Base-by-base conservation (phyloP, 2,888 invertebrate genomes). In the Torymus tubicola region DNA sequence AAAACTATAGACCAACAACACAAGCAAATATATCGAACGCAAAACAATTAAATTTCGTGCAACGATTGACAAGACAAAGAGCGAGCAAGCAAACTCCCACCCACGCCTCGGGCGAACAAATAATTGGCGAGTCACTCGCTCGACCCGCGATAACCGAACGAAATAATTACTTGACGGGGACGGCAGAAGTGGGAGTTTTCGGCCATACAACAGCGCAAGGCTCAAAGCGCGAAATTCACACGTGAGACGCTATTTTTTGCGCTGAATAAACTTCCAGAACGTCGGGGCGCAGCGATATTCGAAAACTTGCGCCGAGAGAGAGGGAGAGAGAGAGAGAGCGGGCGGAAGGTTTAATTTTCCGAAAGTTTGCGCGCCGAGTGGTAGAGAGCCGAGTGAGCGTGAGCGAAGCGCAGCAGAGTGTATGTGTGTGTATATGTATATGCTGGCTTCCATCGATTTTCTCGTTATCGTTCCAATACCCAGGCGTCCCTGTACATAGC, bases 391-490 rank as follows among this genome's bases (percentile, higher is more conserved):
- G 31, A 31, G 31, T 8, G 31, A 31, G 24, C 24, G 24, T 24
- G 24, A 24, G 31, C 31, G 31, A 31, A 31, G 31, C 31, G 3
- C 31, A 31, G 31, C 24, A 24, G 5, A 3, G 31, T 31, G 31
- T 31, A 31, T 3, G 31, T 31, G 4, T 42, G 57, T 14, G 42
- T 65, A 21, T 21, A 64, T 52, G n/a, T 12, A 50, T 58, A 55
- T 11, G 42, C 24, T 18, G 16, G 21, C 18, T 52, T 18, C 74
- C 53, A 80, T 80, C 70, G 74, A 74, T 80, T 80, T 75, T 80
- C 74, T 80, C 70, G 71, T 80, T 80, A 74, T 71, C 73, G 58
- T 69, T 64, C 24, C 69, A 58, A 79, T 64, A 69, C 52, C 55
- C 74, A 13, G n/a, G 12, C 60, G n/a, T 13, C 16, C 50, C 70